phyloP scores from a whole-genome alignment of 2,113 vertebrate species.

The Cebidichthys violaceus region DNA sequence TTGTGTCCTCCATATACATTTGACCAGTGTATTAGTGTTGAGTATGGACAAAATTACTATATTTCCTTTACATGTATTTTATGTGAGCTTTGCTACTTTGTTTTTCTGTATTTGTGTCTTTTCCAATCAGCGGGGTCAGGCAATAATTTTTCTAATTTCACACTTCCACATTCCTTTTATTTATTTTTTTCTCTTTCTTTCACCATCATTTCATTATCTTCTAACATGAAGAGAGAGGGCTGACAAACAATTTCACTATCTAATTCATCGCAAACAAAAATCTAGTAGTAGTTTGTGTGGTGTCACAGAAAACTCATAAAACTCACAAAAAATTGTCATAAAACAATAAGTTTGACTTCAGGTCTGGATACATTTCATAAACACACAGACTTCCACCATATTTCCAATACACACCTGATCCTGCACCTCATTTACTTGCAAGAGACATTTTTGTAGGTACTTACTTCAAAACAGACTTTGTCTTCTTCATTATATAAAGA shows the following conservation, averaged over 20 bases:
- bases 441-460: neutral
- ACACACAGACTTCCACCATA: neutral
- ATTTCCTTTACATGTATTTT: conserved; percentile 37
- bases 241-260: conserved; percentile 7
- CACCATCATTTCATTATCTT: neutral
- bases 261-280: neutral
- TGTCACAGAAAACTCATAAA: neutral
- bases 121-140: conserved; percentile 23
- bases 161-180: neutral
- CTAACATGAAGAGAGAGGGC: conserved; percentile 4
- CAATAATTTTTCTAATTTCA: conserved; percentile 33
- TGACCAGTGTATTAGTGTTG: conserved; percentile 28
- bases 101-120: conserved; percentile 37
- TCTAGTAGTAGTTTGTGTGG: neutral
- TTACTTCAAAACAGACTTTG: neutral
- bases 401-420: neutral
- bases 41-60: conserved; percentile 11
- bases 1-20: conserved; percentile 50
- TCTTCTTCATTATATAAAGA: neutral
- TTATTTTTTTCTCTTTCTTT: conserved; percentile 25
- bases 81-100: conserved; percentile 34
- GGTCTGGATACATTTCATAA: neutral
- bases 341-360: neutral
- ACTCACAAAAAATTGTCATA: too few species aligned
- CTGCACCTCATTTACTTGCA: neutral